Base-by-base conservation (phyloP, 2,797 vertebrate genomes). In the Champsocephalus gunnari region DNA sequence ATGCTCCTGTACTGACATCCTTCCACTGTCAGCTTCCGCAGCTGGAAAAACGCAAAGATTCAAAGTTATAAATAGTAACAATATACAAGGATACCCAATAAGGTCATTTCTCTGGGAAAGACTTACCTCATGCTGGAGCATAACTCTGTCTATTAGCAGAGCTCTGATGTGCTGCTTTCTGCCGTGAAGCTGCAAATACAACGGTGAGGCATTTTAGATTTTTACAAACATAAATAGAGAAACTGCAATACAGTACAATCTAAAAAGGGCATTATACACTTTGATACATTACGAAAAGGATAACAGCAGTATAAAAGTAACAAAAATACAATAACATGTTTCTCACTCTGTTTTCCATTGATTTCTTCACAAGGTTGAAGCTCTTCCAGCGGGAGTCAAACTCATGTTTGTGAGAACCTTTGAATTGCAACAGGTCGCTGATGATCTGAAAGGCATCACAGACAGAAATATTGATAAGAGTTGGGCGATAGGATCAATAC, bases 311-410 rank as follows among this genome's bases (percentile, higher is more conserved):
- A 28, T 8, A 60, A 55, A 68, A 21, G 13, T 24, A 62, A 57
- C 3, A 55, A 2, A 47, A 57, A 38, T 7, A 19, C 12, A 72
- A 43, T 12, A 5, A 54, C 56, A 38, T 21, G 8, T 75, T 73
- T 93, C 96, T 95, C 57, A 99, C 98, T 95, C 96, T 94, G 92
- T 99, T 99, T 92, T 99, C 98, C 98, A 99, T 99, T 12, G 98
- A 98, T 88, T 98, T 99, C 90, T 99, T 99, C 83, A 99, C 98
- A 72, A 99, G 93, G 80, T 96, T 98, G 94, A 99, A 99, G 91
- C 98, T 99, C 90, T 99, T 99, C 98, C 98, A 99, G 51, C 97
- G 95, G 0, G 98, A 98, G 87, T 99, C 97, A 92, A 99, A 99
- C 91, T 99, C 98, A n/a, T 97, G 96, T 73, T 98, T 99, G 91